These are phyloP conservation scores for Tupaia tana DNA, from an alignment of 2,113 vertebrate genomes.

Conservation along the genomic window DNA sequence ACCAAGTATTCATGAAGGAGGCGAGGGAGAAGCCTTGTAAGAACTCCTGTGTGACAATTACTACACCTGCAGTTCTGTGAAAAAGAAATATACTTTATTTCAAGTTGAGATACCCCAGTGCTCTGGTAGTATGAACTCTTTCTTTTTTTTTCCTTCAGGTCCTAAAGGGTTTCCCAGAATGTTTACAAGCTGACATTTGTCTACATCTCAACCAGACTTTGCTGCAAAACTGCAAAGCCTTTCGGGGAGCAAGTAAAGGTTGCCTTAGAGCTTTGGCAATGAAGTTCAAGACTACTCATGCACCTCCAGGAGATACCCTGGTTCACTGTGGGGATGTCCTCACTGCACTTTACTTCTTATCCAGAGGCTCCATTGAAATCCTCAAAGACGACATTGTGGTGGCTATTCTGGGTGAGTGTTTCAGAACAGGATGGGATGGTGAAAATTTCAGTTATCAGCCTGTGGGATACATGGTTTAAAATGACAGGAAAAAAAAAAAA, in stretches of 20 bases:
- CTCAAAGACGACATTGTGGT: constrained; percentile 98
- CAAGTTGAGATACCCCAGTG: constrained; percentile 25
- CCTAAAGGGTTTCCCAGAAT: constrained; percentile 99
- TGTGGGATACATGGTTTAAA: neutral
- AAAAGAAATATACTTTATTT: constrained; percentile 65
- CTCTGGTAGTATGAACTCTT: constrained; percentile 77
- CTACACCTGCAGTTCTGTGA: constrained; percentile 47
- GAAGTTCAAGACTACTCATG: constrained; percentile 97
- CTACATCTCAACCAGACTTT: constrained; percentile 97
- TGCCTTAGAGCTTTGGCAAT: constrained; percentile 98
- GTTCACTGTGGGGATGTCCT: constrained; percentile 97
- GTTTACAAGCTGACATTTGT: constrained; percentile 99
- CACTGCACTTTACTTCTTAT: constrained; percentile 97
- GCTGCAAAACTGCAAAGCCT: constrained; percentile 96
- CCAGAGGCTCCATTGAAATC: constrained; percentile 98
- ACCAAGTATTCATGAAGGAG: constrained; percentile 53
- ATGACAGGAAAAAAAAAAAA: neutral
- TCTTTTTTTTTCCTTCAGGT: constrained; percentile 89
- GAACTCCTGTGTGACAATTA: neutral
- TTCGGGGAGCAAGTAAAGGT: constrained; percentile 96
- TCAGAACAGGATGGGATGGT: neutral
- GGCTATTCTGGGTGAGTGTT: constrained; percentile 95
- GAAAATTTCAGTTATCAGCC: neutral
- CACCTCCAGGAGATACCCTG: constrained; percentile 97
- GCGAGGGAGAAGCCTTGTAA: constrained; percentile 15